phyloP scores from a whole-genome alignment of 1,140 invertebrate genomes.

The Drosophila pectinifera region DNA sequence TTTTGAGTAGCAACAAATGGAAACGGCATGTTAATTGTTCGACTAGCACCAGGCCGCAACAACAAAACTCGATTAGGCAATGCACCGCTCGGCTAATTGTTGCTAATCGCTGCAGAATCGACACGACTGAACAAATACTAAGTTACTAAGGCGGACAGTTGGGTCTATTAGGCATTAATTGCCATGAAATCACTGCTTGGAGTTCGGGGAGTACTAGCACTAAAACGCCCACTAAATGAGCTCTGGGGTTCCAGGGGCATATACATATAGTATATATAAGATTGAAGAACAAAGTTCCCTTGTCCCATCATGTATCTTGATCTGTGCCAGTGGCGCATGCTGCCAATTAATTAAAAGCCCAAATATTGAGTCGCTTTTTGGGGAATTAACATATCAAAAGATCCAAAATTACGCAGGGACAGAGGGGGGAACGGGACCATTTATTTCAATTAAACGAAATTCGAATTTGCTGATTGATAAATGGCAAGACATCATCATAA shows the following conservation, averaged over 20 bases:
- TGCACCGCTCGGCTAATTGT: slow-evolving; percentile 72
- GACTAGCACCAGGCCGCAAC: slow-evolving; percentile 10
- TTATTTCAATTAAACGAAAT: slow-evolving; percentile 75
- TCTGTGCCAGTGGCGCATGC: slow-evolving; percentile 54
- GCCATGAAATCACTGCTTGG: slow-evolving; percentile 63
- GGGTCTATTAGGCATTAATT: slow-evolving; percentile 64
- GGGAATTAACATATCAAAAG: slow-evolving; percentile 61
- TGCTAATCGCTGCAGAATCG: slow-evolving; percentile 77
- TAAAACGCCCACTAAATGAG: too few relatives aligned
- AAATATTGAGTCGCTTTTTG: slow-evolving; percentile 40
- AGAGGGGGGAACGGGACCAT: slow-evolving; percentile 25
- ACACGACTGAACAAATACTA: slow-evolving; percentile 58
- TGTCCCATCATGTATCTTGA: not conserved
- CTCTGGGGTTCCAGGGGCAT: slow-evolving; percentile 10
- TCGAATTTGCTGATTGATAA: slow-evolving; percentile 46
- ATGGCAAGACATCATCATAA: slow-evolving; percentile 41
- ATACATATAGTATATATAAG: slow-evolving; percentile 7
- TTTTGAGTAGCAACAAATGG: slow-evolving; percentile 66
- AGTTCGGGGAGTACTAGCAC: not conserved
- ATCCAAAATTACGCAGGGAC: not conserved
- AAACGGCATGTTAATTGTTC: slow-evolving; percentile 74
- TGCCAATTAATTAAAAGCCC: slow-evolving; percentile 68
- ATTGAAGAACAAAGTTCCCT: slow-evolving; percentile 1
- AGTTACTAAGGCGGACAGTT: slow-evolving; percentile 33
- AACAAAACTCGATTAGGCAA: slow-evolving; percentile 71